A percentile compares a stretch with the other conserved stretches of the same genome.
These are phyloP conservation scores for Eupeodes luniger DNA, from an alignment of 2,888 invertebrate genomes.

Conservation along the genomic window DNA sequence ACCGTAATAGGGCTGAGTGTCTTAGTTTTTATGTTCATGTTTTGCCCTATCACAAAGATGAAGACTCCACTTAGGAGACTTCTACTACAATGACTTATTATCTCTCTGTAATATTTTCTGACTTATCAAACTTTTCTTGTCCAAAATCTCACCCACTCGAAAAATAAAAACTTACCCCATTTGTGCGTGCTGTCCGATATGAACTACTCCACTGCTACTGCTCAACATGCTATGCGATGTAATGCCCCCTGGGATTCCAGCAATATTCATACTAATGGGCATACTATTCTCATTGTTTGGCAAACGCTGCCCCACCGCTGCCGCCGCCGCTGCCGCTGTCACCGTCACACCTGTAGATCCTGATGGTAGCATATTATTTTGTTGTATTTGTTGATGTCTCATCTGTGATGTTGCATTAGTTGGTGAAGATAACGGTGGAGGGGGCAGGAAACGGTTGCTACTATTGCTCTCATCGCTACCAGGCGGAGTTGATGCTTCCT, in stretches of 20 bases:
- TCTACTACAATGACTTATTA: too few relatives aligned
- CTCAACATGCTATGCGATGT: constrained; percentile 58
- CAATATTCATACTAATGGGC: constrained; percentile 63
- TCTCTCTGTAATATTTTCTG: too few relatives aligned
- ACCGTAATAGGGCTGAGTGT: too few relatives aligned
- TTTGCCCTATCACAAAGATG: too few relatives aligned
- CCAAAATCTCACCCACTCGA: too few relatives aligned
- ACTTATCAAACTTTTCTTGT: too few relatives aligned
- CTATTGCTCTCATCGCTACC: constrained; percentile 59
- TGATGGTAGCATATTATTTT: constrained; percentile 43
- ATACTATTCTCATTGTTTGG: constrained; percentile 64
- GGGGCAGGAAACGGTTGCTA: constrained; percentile 52
- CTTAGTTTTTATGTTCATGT: too few relatives aligned
- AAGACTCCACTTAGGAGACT: too few relatives aligned
- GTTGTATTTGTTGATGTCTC: constrained; percentile 50
- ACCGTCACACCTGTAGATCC: not conserved
- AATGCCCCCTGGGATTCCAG: constrained; percentile 59
- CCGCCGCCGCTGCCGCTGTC: too few relatives aligned
- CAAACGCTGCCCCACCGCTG: not conserved
- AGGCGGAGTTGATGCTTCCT: constrained; percentile 31
- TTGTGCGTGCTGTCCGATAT: constrained; percentile 32
- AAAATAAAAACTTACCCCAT: constrained; percentile 51
- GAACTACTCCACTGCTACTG: constrained; percentile 5
- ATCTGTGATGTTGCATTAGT: constrained; percentile 22
- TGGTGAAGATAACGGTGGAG: not conserved